A percentile compares a stretch with the other conserved stretches of the same genome.
Evolutionary conservation across 2,113 vertebrate genomes (phyloP).

Genomic region (Raphicerus campestris): DNA sequence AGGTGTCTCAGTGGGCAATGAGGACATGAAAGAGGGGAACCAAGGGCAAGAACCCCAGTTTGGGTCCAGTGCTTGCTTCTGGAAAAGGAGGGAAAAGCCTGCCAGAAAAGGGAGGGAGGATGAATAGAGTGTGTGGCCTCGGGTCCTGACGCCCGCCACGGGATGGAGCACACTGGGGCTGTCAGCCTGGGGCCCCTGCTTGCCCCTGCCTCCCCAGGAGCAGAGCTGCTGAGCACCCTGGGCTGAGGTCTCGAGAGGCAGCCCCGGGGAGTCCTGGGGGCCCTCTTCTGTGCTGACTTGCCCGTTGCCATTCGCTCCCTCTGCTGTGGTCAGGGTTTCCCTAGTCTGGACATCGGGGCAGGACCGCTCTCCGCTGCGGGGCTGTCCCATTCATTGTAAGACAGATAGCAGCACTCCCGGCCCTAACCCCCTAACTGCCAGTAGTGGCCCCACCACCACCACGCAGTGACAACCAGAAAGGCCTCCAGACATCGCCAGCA

Average conservation of each 20-base stretch:
- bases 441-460: neutral
- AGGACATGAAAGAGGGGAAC: neutral
- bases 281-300: neutral
- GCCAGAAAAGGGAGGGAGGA: neutral
- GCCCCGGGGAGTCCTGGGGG: too few relatives aligned
- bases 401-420: neutral
- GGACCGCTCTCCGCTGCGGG: neutral
- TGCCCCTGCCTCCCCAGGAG: neutral
- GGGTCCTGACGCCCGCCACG: neutral
- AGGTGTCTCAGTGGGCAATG: neutral
- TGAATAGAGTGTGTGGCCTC: neutral
- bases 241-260: neutral
- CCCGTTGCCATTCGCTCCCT: neutral
- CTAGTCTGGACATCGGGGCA: neutral
- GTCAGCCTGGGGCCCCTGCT: neutral
- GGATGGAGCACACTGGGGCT: neutral
- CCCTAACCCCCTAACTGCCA: neutral
- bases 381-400: fast-evolving
- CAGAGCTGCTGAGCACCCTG: neutral
- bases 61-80: neutral
- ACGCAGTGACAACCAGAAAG: neutral
- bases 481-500: neutral
- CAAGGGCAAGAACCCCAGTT: neutral
- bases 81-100: neutral
- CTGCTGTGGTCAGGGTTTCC: neutral